Evolutionary conservation across 2,113 vertebrate genomes (phyloP).

Genomic region (Rhynchopsitta pachyrhyncha): DNA sequence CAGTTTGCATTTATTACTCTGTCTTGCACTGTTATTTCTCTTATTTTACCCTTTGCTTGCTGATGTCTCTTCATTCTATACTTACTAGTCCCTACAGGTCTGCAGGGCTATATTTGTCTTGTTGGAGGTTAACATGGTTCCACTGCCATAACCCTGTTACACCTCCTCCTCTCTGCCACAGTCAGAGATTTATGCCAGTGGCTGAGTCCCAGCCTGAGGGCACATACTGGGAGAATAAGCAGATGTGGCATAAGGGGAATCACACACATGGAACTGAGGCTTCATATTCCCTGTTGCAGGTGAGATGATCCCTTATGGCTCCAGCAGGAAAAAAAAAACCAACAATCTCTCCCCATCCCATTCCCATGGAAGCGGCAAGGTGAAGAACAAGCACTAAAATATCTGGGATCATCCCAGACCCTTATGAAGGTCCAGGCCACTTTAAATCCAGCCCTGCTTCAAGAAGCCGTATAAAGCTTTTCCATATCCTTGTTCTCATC

Average conservation of each 20-base stretch:
- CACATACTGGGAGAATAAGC: background rate
- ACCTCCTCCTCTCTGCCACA: background rate
- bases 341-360: background rate
- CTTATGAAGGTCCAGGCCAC: background rate
- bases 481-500: background rate
- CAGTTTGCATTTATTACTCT: background rate
- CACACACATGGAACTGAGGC: background rate
- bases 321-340: background rate
- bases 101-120: background rate
- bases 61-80: background rate
- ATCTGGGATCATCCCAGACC: background rate
- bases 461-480: background rate
- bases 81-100: background rate
- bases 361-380: background rate
- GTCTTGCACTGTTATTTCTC: background rate
- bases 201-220: background rate
- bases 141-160: background rate
- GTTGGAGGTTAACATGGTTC: background rate
- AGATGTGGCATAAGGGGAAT: background rate
- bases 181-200: background rate
- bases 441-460: background rate
- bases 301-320: background rate
- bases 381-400: background rate
- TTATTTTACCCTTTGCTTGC: background rate
- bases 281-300: background rate